Base-by-base conservation (phyloP, 2,797 vertebrate genomes). In the Schizopygopsis pylzovi region DNA sequence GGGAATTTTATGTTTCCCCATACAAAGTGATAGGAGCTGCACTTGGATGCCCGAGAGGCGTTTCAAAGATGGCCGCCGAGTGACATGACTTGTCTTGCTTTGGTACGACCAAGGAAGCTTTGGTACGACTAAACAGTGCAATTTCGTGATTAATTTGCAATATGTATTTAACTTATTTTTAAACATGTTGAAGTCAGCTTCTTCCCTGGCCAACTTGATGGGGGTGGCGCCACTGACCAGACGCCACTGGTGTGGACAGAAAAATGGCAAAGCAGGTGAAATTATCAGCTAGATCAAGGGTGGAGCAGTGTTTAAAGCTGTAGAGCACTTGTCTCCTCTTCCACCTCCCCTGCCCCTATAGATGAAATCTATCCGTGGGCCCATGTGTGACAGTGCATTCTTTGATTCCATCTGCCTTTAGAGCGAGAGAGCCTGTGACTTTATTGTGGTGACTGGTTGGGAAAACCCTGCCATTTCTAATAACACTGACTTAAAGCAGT, bases 381-480 rank as follows among this genome's bases (percentile, higher is more conserved):
- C 63, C 85, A 83, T 70, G 81, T 83, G 77, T 56, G 82, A 81
- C 49, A 63, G 70, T 70, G 61, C 72, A 81, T 80, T 76, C 86
- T 84, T 81, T 84, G 86, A 85, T 85, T 85, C 28, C 56, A 68
- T 77, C 65, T 71, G 82, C 39, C 47, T 78, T 82, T 49, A 72
- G 47, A 71, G 54, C 43, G 18, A 79, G 25, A 52, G 63, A 85
- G 79, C 43, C 52, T 52, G 43, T 59, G 81, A 56, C 85, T 86
- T 88, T 81, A 83, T 83, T 84, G 85, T 86, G 82, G 85, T 85
- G 73, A 80, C 65, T 82, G 61, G 41, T 71, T 77, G 82, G 73
- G 75, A 79, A 86, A 78, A 83, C 79, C 67, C 65, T 84, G 82
- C 71, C 85, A 68, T 85, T 87, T 79, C 82, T 70, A 87, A 89